phyloP scores from a whole-genome alignment of 2,888 invertebrate genomes.

The Melikaiella ostensackeni region DNA sequence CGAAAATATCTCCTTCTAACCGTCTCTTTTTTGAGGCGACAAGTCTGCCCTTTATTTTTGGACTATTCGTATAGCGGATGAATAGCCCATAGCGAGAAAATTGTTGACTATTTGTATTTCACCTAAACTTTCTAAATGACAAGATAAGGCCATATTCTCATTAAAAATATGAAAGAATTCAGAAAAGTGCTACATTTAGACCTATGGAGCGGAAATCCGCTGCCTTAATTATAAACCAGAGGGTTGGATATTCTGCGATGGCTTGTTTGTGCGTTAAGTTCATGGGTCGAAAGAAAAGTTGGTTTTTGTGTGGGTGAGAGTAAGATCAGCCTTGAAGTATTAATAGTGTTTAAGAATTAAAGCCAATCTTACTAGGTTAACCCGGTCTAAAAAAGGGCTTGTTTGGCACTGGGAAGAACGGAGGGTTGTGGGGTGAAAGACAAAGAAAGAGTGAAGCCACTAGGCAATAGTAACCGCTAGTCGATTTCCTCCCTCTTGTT shows the following conservation, averaged over 20 bases:
- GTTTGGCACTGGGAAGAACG: conserved; percentile 44
- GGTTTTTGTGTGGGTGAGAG: conserved; percentile 44
- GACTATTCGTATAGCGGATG: too few species aligned
- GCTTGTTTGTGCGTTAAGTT: not conserved
- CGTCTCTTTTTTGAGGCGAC: too few species aligned
- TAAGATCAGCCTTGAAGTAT: conserved; percentile 61
- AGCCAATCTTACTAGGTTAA: conserved; percentile 68
- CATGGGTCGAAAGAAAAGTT: conserved; percentile 19
- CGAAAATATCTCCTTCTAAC: too few species aligned
- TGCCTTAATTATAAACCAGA: conserved; percentile 18
- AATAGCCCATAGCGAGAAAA: too few species aligned
- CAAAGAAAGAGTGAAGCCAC: conserved; percentile 51
- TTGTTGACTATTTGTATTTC: too few species aligned
- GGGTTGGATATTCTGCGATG: not conserved
- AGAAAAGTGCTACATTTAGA: not conserved
- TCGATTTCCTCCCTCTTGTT: not conserved
- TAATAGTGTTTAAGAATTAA: conserved; percentile 69
- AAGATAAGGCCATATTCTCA: not conserved
- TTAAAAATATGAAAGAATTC: not conserved
- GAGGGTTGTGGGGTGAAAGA: conserved; percentile 46
- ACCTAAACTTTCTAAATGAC: too few species aligned
- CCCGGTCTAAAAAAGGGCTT: conserved; percentile 53
- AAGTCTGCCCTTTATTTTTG: too few species aligned
- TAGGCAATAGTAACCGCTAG: conserved; percentile 42
- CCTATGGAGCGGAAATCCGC: not conserved